These are phyloP conservation scores for Symphodus melops DNA, from an alignment of 2,113 vertebrate genomes.

Conservation along the genomic window DNA sequence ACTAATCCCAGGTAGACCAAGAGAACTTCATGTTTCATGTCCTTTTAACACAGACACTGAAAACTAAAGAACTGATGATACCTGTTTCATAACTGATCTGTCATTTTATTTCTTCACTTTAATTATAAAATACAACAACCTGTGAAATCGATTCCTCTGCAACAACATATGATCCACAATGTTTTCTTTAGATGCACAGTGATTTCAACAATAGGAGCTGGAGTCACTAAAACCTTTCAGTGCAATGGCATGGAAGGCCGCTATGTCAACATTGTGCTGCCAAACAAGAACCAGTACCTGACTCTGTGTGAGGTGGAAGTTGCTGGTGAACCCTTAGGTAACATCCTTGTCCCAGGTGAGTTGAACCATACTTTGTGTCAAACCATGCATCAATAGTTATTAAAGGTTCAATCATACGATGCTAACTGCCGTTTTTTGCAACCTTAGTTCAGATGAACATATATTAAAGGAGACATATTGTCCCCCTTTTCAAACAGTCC, in stretches of 20 bases:
- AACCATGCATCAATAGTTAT: too few relatives aligned
- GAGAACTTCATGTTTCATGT: not conserved
- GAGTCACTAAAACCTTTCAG: accelerated
- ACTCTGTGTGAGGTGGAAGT: constrained; percentile 49
- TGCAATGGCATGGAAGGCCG: constrained; percentile 24
- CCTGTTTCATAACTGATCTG: too few relatives aligned
- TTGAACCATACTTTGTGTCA: too few relatives aligned
- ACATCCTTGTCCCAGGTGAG: not conserved
- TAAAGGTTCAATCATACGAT: too few relatives aligned
- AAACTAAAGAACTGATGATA: too few relatives aligned
- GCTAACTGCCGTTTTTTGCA: too few relatives aligned
- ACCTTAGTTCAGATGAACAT: too few relatives aligned
- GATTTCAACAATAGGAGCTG: not conserved
- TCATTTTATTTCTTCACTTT: too few relatives aligned
- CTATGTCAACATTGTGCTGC: constrained; percentile 47
- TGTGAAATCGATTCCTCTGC: not conserved
- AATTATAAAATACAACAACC: too few relatives aligned
- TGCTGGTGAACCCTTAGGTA: not conserved
- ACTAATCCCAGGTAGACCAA: constrained; percentile 31
- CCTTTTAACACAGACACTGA: too few relatives aligned
- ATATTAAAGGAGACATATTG: too few relatives aligned
- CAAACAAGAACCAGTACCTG: not conserved
- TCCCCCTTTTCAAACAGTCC: too few relatives aligned
- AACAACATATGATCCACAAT: not conserved
- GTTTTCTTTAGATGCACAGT: constrained; percentile 28